phyloP scores from a whole-genome alignment of 1,140 invertebrate species.

The Sycophila sp. region DNA sequence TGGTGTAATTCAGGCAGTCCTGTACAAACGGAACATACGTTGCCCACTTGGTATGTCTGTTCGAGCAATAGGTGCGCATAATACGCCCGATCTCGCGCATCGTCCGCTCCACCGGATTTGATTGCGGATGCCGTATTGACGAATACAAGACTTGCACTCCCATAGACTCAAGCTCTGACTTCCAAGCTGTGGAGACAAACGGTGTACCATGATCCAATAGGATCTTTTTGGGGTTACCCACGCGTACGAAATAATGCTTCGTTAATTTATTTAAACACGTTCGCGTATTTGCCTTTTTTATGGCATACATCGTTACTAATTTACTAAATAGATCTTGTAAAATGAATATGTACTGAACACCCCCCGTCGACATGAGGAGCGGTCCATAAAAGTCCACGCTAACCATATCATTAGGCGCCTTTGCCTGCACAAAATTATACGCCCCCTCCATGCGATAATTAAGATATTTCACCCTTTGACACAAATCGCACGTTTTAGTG shows the following conservation, averaged over 20 bases:
- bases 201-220: conserved; percentile 43
- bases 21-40: neutral
- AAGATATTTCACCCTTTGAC: neutral
- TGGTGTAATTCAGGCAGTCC: neutral
- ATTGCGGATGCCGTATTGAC: too few relatives aligned
- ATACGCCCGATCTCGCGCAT: too few relatives aligned
- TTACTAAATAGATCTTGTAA: neutral
- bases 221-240: too few relatives aligned
- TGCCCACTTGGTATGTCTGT: neutral
- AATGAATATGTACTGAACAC: conserved; percentile 19
- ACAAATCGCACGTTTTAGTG: neutral
- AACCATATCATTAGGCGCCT: conserved; percentile 1
- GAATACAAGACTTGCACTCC: too few relatives aligned
- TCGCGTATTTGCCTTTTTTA: too few relatives aligned
- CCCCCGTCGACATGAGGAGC: neutral
- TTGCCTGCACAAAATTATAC: neutral
- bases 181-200: too few relatives aligned
- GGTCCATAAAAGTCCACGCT: conserved; percentile 18
- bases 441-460: neutral
- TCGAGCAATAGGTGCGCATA: neutral
- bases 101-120: too few relatives aligned
- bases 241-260: neutral
- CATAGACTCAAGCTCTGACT: too few relatives aligned
- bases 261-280: too few relatives aligned
- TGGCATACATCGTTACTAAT: neutral